A percentile compares a stretch with the other conserved stretches of the same genome.
Evolutionary conservation across 2,113 vertebrate genomes (phyloP).

Genomic region (Nothocercus nigrocapillus): DNA sequence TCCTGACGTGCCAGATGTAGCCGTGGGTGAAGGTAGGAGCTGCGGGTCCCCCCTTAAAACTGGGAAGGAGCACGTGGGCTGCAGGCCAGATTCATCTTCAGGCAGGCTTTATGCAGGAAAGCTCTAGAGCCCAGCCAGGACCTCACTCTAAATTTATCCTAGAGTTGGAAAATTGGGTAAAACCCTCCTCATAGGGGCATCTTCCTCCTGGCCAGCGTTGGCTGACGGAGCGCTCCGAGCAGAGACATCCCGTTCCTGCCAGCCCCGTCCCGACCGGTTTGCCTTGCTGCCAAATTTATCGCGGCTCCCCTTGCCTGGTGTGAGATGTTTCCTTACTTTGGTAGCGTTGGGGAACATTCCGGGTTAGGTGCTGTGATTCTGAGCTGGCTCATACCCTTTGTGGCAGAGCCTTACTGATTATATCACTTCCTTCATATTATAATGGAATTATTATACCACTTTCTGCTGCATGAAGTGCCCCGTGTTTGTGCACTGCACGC

Average conservation of each 20-base stretch:
- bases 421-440: background rate
- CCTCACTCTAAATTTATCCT: background rate
- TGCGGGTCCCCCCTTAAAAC: background rate
- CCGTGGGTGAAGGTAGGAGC: background rate
- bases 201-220: background rate
- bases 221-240: background rate
- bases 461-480: background rate
- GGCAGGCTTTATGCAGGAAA: background rate
- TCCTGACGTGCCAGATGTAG: background rate
- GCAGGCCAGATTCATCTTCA: background rate
- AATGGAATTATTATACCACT: slow-evolving; percentile 15
- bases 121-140: background rate
- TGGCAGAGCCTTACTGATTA: background rate
- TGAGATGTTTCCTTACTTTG: background rate
- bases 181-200: background rate
- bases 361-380: slow-evolving; percentile 23
- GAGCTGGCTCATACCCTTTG: background rate
- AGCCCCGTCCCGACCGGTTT: accelerated
- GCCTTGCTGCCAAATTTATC: background rate
- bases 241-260: background rate
- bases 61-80: background rate
- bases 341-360: background rate
- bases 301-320: background rate
- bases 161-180: background rate
- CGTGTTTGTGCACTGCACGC: background rate